A percentile compares a stretch with the other conserved stretches of the same genome.
Evolutionary conservation across 1,140 invertebrate species (phyloP).

Genomic region (Conus ventricosus): DNA sequence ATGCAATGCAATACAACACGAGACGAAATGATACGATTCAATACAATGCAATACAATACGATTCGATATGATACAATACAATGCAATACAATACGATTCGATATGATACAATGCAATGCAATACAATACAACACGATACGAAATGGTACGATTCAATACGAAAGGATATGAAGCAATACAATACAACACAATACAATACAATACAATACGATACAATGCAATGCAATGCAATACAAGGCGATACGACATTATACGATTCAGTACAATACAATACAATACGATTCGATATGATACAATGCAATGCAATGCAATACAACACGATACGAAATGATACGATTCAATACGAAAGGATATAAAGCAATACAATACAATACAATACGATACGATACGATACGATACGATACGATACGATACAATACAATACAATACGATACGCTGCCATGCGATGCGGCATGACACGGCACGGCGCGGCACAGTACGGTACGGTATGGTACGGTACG

Average conservation of each 20-base stretch:
- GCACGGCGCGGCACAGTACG: conserved; percentile 1
- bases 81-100: background rate
- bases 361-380: too few relatives aligned
- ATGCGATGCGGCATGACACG: background rate
- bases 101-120: background rate
- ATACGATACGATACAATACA: conserved; percentile 6
- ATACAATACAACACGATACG: background rate
- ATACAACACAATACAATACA: background rate
- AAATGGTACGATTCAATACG: background rate
- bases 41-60: background rate
- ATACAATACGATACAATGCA: too few relatives aligned
- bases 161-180: too few relatives aligned
- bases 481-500: background rate
- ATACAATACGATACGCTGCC: background rate
- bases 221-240: background rate
- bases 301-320: too few relatives aligned
- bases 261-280: background rate
- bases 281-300: too few relatives aligned
- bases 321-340: background rate
- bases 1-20: background rate
- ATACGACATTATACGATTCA: background rate
- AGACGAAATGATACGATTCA: background rate
- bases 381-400: too few relatives aligned
- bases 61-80: too few relatives aligned
- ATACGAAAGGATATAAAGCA: background rate